Conservation (phyloP, 2,797 vertebrate genomes). For the Anolis apletophallus region DNA sequence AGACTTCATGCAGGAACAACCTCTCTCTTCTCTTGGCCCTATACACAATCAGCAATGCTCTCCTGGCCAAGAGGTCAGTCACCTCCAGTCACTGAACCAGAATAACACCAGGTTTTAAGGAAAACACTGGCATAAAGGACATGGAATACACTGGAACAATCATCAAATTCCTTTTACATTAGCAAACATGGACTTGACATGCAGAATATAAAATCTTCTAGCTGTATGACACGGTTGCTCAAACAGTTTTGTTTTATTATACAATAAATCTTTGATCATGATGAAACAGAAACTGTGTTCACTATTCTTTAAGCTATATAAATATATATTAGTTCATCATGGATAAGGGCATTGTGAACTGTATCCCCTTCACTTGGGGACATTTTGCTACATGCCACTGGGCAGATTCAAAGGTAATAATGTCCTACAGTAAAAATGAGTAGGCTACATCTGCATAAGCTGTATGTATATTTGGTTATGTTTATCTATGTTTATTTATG, state of each 20-base stretch:
- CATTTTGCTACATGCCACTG: neutral
- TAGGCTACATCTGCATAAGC: too few relatives aligned
- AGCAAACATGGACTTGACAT: neutral
- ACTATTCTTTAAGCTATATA: neutral
- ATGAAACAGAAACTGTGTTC: constrained; percentile 7
- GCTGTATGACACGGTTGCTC: too few relatives aligned
- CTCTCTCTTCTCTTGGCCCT: constrained; percentile 35
- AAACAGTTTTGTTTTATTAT: too few relatives aligned
- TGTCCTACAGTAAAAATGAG: neutral
- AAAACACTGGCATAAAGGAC: constrained; percentile 40
- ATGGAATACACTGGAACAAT: constrained; percentile 37
- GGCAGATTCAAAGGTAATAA: neutral
- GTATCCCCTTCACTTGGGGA: neutral
- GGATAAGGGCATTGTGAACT: neutral
- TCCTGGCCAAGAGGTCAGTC: constrained; percentile 74
- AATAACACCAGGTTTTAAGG: constrained; percentile 40
- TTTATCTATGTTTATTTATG: too few relatives aligned
- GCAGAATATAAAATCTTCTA: neutral
- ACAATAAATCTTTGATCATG: neutral
- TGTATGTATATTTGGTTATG: too few relatives aligned
- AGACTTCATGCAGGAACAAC: constrained; percentile 15
- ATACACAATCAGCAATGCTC: constrained; percentile 58
- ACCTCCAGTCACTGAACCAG: constrained; percentile 67
- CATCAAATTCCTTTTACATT: neutral
- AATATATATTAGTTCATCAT: neutral